Conservation (phyloP, 2,888 invertebrate species). For the Silvanus unidentatus region DNA sequence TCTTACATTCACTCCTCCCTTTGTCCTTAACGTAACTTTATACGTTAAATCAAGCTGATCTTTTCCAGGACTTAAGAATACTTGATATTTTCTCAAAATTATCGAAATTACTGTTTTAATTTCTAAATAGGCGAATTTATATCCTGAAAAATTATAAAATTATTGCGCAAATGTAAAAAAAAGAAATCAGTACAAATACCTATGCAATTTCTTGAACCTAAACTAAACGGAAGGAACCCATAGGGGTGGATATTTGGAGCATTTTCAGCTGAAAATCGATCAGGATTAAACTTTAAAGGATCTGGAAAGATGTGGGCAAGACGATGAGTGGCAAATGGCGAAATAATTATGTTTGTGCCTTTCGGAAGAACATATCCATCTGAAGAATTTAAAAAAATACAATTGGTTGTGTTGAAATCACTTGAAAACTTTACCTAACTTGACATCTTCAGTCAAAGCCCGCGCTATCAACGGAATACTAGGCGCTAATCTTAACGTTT, state of each 20-base stretch:
- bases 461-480: slow-evolving; percentile 63
- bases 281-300: slow-evolving; percentile 53
- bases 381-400: no score
- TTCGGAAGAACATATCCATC: slow-evolving; percentile 49
- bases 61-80: no score
- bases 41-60: no score
- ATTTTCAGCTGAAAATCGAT: slow-evolving; percentile 52
- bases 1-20: no score
- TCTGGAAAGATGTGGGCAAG: slow-evolving; percentile 52
- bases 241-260: slow-evolving; percentile 51
- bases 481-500: slow-evolving; percentile 60
- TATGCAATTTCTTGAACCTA: slow-evolving; percentile 54
- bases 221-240: slow-evolving; percentile 55
- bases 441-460: slow-evolving; percentile 51
- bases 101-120: slow-evolving; percentile 38
- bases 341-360: slow-evolving; percentile 52
- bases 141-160: slow-evolving; percentile 48
- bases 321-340: slow-evolving; percentile 54
- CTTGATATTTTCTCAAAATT: no score
- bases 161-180: no score
- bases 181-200: no score
- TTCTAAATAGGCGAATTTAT: slow-evolving; percentile 56
- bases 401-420: background rate
- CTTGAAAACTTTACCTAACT: slow-evolving; percentile 52
- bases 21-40: no score